Percentiles rank a stretch among this genome's conserved stretches.
Evolutionary conservation across 2,797 vertebrate species (phyloP).

Genomic region (Sebastes hopkinsi): DNA sequence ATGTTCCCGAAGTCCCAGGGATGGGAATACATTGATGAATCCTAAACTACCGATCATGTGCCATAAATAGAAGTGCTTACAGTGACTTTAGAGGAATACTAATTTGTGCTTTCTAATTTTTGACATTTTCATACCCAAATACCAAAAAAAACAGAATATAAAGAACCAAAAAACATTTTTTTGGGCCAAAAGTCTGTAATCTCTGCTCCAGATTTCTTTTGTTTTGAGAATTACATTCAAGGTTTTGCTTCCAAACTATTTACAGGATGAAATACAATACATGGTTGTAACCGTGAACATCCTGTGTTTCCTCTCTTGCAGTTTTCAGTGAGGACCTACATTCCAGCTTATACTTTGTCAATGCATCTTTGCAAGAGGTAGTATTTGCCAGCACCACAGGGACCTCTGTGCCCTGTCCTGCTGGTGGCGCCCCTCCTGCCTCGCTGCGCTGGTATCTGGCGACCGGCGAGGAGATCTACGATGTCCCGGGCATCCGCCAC

Average conservation of each 20-base stretch:
- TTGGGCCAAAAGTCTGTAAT: not conserved
- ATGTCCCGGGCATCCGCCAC: slow-evolving; percentile 98
- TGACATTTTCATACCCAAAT: not conserved
- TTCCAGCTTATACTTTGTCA: slow-evolving; percentile 99
- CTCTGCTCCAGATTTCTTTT: not conserved
- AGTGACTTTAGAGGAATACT: slow-evolving; percentile 1
- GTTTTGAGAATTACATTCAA: not conserved
- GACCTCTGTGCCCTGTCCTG: slow-evolving; percentile 98
- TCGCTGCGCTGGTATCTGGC: slow-evolving; percentile 98
- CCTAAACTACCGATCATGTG: slow-evolving; percentile 21
- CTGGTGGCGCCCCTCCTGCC: slow-evolving; percentile 93
- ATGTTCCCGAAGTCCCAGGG: slow-evolving; percentile 35
- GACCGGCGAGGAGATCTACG: slow-evolving; percentile 99
- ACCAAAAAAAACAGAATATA: not conserved
- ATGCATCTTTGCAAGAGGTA: slow-evolving; percentile 99
- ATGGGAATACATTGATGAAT: slow-evolving; percentile 48
- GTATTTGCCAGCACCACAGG: slow-evolving; percentile 99
- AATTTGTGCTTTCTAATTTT: not conserved
- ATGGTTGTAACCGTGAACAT: not conserved
- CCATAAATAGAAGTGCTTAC: slow-evolving; percentile 6
- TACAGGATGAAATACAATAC: not conserved
- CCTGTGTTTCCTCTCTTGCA: slow-evolving; percentile 72
- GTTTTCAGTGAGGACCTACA: slow-evolving; percentile 98
- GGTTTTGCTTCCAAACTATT: not conserved
- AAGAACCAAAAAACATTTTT: not conserved